Conservation (phyloP, 2,113 vertebrate species). For the Neomonachus schauinslandi region DNA sequence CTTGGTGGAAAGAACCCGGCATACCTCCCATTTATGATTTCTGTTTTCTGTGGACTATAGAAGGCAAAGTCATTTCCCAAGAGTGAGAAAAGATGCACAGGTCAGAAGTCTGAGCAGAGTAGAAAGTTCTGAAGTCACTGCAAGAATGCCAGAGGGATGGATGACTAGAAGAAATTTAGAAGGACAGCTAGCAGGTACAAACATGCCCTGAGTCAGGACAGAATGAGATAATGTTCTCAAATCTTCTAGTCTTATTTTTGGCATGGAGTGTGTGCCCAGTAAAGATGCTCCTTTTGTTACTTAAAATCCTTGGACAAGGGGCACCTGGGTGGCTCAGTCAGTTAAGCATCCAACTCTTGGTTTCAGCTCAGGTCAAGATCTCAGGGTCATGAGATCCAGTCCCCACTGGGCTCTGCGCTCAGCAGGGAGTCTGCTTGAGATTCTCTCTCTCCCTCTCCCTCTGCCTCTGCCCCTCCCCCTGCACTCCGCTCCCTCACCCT, state of each 20-base stretch:
- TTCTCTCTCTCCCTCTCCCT: background rate
- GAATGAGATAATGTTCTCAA: background rate
- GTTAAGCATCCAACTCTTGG: background rate
- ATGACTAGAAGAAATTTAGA: background rate
- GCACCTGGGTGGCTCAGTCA: background rate
- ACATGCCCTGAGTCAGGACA: background rate
- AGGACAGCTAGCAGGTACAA: background rate
- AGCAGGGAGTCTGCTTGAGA: background rate
- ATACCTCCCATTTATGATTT: background rate
- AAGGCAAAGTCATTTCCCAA: background rate
- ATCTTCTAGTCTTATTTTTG: background rate
- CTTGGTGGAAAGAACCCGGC: background rate
- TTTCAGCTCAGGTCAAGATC: background rate
- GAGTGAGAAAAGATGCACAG: background rate
- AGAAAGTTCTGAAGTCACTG: background rate
- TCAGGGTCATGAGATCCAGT: background rate
- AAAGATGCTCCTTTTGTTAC: background rate
- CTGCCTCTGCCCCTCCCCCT: background rate
- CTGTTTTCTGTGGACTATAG: background rate
- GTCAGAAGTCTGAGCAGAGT: background rate
- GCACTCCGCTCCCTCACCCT: background rate
- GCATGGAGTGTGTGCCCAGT: too few species aligned
- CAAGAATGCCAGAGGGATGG: background rate
- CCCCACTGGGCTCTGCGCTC: background rate
- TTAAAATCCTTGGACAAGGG: slow-evolving; percentile 17